Evolutionary conservation across 2,888 invertebrate species (phyloP).

Genomic region (Mesodorylaimus sp.): DNA sequence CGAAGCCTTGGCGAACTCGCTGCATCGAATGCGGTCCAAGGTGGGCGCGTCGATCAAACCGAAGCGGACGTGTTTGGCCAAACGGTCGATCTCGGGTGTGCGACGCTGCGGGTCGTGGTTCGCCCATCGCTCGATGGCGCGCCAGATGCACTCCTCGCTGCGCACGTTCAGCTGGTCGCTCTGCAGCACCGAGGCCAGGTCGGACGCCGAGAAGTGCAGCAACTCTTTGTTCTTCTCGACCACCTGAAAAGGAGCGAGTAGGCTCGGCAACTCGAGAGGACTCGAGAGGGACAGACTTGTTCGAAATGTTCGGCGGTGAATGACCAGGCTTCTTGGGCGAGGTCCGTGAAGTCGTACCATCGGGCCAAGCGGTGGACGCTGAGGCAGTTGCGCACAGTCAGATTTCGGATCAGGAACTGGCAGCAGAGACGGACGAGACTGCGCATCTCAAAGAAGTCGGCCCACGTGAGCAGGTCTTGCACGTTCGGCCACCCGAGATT

Average conservation of each 20-base stretch:
- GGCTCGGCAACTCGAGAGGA: too few relatives aligned
- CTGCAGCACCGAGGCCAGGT: slow-evolving; percentile 45
- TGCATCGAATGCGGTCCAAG: too few relatives aligned
- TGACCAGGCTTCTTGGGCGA: not conserved
- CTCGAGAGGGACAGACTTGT: not conserved
- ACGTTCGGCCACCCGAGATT: not conserved
- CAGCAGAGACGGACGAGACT: not conserved
- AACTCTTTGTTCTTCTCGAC: too few relatives aligned
- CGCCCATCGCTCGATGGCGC: slow-evolving; percentile 53
- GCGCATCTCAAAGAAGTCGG: not conserved
- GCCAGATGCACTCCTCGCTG: slow-evolving; percentile 42
- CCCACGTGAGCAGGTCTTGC: not conserved
- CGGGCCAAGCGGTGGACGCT: not conserved
- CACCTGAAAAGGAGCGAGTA: too few relatives aligned
- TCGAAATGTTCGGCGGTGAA: not conserved
- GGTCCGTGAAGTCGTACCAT: not conserved
- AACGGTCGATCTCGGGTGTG: slow-evolving; percentile 40
- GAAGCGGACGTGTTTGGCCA: slow-evolving; percentile 47
- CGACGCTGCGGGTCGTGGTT: slow-evolving; percentile 43
- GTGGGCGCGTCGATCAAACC: too few relatives aligned
- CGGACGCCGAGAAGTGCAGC: too few relatives aligned
- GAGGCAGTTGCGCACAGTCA: not conserved
- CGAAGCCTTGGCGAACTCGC: too few relatives aligned
- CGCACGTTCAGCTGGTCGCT: slow-evolving; percentile 54
- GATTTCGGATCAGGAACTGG: not conserved